These are phyloP conservation scores for Neoniphon sammara DNA, from an alignment of 2,797 vertebrate genomes.

Conservation along the genomic window DNA sequence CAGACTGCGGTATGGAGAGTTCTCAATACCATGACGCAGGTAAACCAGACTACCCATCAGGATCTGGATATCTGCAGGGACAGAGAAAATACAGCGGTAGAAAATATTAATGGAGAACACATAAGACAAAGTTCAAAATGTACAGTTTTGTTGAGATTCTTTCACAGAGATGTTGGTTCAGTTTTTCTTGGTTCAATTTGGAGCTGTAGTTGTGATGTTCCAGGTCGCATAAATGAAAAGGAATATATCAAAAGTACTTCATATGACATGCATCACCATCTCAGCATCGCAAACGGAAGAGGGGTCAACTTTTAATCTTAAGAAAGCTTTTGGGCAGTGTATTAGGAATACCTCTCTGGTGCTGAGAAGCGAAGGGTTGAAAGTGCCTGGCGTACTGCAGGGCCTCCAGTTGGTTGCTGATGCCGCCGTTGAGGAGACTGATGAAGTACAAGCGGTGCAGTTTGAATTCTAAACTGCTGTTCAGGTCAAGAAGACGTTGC, in stretches of 20 bases:
- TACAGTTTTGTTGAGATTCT: too few relatives aligned
- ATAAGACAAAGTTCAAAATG: too few relatives aligned
- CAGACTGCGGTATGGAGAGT: constrained; percentile 90
- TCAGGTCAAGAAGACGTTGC: constrained; percentile 89
- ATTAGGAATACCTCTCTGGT: constrained; percentile 86
- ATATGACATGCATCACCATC: background rate
- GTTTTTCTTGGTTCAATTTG: too few relatives aligned
- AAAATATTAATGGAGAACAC: constrained; percentile 5
- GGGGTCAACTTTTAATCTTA: background rate
- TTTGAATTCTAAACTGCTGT: constrained; percentile 93
- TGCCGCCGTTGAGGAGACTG: constrained; percentile 88
- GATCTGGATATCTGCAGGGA: constrained; percentile 89
- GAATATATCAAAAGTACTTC: background rate
- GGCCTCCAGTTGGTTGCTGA: constrained; percentile 89
- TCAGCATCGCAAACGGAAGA: background rate
- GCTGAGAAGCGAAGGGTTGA: constrained; percentile 90
- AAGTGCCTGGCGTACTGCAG: constrained; percentile 91
- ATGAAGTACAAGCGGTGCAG: constrained; percentile 92
- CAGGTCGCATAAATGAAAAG: background rate
- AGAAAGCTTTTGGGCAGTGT: background rate
- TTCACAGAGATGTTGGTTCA: too few relatives aligned
- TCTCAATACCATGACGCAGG: constrained; percentile 90
- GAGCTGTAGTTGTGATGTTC: too few relatives aligned
- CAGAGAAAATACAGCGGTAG: constrained; percentile 8
- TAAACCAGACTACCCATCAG: constrained; percentile 94